Evolutionary conservation across 2,888 invertebrate species (phyloP), one percentile per base, ranked within the genome.

Genomic region (Laspeyria flexula): DNA sequence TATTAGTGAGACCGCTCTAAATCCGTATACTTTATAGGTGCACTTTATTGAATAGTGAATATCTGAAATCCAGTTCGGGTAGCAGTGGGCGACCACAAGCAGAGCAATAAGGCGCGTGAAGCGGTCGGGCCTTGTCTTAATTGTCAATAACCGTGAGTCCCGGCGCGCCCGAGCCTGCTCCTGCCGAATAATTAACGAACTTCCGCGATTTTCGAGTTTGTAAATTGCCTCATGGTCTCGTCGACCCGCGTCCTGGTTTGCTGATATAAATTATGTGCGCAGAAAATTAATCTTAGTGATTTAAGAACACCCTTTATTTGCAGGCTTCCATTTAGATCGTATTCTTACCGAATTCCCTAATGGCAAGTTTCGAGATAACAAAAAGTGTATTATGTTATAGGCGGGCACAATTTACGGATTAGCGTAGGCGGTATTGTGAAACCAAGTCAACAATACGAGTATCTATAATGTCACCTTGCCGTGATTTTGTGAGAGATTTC

Each of bases 151-250:
- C 85, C 81, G 85, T 85, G 85, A 85, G 88, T 84, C 88, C 85
- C 86, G 71, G 77, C 72, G 81, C 78, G 75, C 81, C 80, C 72
- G 70, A 76, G 81, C 82, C 63, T 73, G 81, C 82, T 85, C 85
- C 81, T 83, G 75, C 75, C 85, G 87, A 90, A 92, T 90, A 91
- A 91, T 92, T 92, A 91, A 92, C 90, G 87, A 90, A 91, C 90
- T 91, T 91, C 87, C 86, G 85, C 88, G 90, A 92, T 92, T 91
- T 92, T 90, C 88, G 88, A 91, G 89, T 91, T 91, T 88, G 88
- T 90, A 90, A 91, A 91, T 90, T 88, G 86, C 89, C 88, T 89
- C 85, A 89, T 87, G 90, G 88, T 89, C 87, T 88, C 85, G 85
- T 85, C 85, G 87, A 85, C 86, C 86, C 85, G 83, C 81, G 84